Evolutionary conservation across 2,797 vertebrate species (phyloP).

Genomic region (Anabacerthia variegaticeps): DNA sequence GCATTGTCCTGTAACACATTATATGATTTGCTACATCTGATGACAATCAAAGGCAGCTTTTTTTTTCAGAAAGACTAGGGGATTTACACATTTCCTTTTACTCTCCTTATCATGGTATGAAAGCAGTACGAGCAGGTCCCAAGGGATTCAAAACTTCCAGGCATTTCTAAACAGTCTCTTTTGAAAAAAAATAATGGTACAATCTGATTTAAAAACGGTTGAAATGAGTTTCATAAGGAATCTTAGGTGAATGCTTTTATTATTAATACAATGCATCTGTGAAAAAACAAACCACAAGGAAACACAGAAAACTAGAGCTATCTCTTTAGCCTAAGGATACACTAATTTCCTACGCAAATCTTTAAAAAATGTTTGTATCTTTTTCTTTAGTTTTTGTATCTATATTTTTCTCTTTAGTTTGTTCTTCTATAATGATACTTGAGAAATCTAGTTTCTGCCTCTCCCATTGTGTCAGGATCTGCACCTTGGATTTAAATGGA

Average conservation of each 20-base stretch:
- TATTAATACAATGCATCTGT: background rate
- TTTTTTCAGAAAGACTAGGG: background rate
- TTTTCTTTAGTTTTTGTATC: background rate
- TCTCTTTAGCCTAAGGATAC: background rate
- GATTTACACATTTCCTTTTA: background rate
- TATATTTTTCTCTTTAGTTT: background rate
- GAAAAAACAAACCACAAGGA: background rate
- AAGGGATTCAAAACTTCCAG: background rate
- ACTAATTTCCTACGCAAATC: background rate
- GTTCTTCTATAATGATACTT: background rate
- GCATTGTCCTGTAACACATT: background rate
- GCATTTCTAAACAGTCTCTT: background rate
- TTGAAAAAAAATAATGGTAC: background rate
- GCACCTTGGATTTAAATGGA: background rate
- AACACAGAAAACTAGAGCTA: background rate
- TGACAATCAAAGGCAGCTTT: background rate
- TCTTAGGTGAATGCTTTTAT: background rate
- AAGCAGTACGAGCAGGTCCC: accelerated
- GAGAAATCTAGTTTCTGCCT: background rate
- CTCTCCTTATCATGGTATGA: background rate
- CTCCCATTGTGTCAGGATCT: background rate
- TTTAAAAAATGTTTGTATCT: background rate
- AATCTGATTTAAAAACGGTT: background rate
- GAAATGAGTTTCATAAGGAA: background rate
- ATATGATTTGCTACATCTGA: background rate